phyloP scores from a whole-genome alignment of 2,797 vertebrate species.

The Falco concolor region DNA sequence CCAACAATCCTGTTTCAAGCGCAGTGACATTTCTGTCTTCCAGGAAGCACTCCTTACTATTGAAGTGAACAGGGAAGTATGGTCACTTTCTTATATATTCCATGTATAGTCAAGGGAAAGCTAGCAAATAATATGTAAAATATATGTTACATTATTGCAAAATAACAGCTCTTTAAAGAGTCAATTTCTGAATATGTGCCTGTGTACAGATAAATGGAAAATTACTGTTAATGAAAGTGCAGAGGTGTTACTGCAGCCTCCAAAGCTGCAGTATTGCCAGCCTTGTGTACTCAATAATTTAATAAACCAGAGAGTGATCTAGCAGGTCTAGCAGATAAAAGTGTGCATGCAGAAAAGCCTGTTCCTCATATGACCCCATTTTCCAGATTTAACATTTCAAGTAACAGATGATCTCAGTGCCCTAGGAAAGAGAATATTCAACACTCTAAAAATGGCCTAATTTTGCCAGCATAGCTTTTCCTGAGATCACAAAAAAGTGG shows the following conservation, averaged over 20 bases:
- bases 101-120: neutral
- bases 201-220: neutral
- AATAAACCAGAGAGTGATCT: neutral
- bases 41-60: neutral
- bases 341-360: neutral
- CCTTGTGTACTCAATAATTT: neutral
- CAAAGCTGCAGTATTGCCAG: neutral
- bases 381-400: neutral
- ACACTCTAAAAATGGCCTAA: neutral
- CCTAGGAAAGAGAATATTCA: neutral
- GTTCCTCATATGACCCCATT: neutral
- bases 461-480: neutral
- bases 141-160: neutral
- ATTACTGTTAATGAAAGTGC: neutral
- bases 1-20: neutral
- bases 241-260: neutral
- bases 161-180: neutral
- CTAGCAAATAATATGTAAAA: neutral
- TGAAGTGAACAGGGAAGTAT: neutral
- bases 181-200: neutral
- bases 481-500: neutral
- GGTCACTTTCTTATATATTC: neutral
- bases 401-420: neutral
- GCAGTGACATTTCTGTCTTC: neutral
- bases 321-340: neutral